Evolutionary conservation across 2,888 invertebrate species (phyloP), one percentile per base, ranked within the genome.

Genomic region (Cryptocephalus moraei): DNA sequence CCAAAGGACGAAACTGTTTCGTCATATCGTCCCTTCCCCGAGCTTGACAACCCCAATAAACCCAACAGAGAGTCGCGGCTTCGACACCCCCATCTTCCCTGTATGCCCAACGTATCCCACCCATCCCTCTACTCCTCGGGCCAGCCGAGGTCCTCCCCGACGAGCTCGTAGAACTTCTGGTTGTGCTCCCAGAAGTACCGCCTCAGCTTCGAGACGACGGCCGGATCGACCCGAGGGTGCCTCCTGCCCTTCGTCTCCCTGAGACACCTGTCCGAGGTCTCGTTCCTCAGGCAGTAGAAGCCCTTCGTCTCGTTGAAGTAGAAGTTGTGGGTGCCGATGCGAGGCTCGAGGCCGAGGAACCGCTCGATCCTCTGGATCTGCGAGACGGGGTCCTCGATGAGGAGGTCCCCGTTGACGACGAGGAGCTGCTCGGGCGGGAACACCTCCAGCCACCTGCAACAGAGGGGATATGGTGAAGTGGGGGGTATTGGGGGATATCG

Each of bases 221-320:
- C 75, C 0, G 86, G 84, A 69, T 87, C 84, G 10, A 94, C 88
- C 34, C 85, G 75, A 8, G 93, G 91, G 73, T 94, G 91, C 69
- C 82, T 80, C 36, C 87, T 76, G 46, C 89, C 84, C 64, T 89
- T 84, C 70, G 94, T 81, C 73, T 88, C 79, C 67, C 84, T 67
- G 73, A 95, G 73, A 79, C 95, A 82, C 33, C 91, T 79, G 78
- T 91, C 80, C 58, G 86, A 81, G 55, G 84, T 85, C 70, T 90
- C 86, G 72, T 91, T 83, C 63, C 90, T 76, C 64, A 90, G 75
- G 69, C 96, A 96, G 73, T 89, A 96, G 74, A 99, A 93, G 50
- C 96, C 93, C 71, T 95, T 93, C 11, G 92, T 93, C 72, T 87
- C 86, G 74, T 99, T 96, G 75, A 92, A 97, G 73, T 94, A 93